These are phyloP conservation scores for Phataginus tricuspis DNA, from an alignment of 2,797 vertebrate species.

Conservation along the genomic window DNA sequence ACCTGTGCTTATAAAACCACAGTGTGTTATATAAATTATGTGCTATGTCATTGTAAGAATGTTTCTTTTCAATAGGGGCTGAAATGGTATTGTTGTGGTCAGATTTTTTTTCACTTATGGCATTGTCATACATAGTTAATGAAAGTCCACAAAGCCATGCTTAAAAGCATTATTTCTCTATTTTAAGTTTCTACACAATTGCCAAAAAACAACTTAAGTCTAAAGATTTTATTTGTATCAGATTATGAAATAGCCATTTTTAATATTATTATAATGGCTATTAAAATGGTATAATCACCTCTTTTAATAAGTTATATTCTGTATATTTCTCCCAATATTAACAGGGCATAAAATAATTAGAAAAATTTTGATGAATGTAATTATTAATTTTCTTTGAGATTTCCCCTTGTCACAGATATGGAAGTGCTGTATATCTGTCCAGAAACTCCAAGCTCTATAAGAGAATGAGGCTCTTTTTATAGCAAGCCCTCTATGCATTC, in stretches of 20 bases:
- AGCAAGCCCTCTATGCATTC: conserved; percentile 49
- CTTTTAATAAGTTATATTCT: conserved; percentile 4
- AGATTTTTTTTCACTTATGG: background rate
- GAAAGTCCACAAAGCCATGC: background rate
- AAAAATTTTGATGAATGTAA: background rate
- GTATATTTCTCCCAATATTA: background rate
- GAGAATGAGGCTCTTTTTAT: conserved; percentile 41
- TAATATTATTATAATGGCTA: background rate
- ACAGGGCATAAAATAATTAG: background rate
- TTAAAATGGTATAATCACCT: background rate
- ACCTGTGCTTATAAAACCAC: background rate
- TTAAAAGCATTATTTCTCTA: background rate
- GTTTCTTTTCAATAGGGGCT: background rate
- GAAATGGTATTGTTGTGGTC: background rate
- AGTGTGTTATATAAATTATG: background rate
- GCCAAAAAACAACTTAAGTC: background rate
- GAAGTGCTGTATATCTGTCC: conserved; percentile 40
- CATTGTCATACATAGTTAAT: background rate
- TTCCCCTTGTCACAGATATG: conserved; percentile 20
- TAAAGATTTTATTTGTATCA: background rate
- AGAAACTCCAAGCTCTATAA: background rate
- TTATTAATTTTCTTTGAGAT: background rate
- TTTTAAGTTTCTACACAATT: conserved; percentile 20
- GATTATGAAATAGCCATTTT: background rate
- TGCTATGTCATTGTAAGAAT: background rate